Evolutionary conservation across 2,888 invertebrate species (phyloP).

Genomic region (Gari tellinella): DNA sequence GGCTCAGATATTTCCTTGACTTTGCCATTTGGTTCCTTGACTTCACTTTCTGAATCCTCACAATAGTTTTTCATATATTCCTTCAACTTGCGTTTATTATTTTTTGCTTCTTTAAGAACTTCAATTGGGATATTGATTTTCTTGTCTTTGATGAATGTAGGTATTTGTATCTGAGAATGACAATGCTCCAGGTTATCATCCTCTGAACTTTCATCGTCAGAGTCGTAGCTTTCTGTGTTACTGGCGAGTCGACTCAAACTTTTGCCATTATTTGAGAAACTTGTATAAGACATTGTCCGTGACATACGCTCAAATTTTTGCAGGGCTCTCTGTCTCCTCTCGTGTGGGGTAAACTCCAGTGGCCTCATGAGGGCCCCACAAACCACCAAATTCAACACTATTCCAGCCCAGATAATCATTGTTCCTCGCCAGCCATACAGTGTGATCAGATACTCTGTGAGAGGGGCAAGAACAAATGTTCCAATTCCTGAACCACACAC

Average conservation of each 20-base stretch:
- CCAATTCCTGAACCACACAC: constrained; percentile 84
- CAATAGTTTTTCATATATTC: constrained; percentile 44
- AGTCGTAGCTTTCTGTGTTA: constrained; percentile 51
- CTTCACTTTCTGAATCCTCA: constrained; percentile 6
- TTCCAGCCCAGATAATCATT: constrained; percentile 80
- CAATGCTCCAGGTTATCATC: constrained; percentile 61
- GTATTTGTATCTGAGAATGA: constrained; percentile 91
- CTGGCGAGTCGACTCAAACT: constrained; percentile 59
- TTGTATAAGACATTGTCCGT: constrained; percentile 61
- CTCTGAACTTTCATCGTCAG: constrained; percentile 39
- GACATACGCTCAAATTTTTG: constrained; percentile 76
- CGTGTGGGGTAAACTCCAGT: constrained; percentile 72
- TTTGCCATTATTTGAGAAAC: constrained; percentile 60
- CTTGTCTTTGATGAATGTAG: constrained; percentile 89
- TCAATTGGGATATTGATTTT: constrained; percentile 61
- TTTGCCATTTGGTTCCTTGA: not conserved
- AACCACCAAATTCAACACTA: constrained; percentile 80
- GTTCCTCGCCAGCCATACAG: constrained; percentile 83
- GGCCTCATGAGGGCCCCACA: constrained; percentile 82
- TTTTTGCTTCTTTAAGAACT: constrained; percentile 64
- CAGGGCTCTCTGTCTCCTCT: constrained; percentile 71
- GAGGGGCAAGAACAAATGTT: constrained; percentile 82
- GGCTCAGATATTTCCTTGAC: not conserved
- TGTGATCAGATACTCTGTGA: constrained; percentile 79
- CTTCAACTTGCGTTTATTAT: constrained; percentile 54